phyloP scores from a whole-genome alignment of 2,797 vertebrate genomes.

The Poeciliopsis infans region DNA sequence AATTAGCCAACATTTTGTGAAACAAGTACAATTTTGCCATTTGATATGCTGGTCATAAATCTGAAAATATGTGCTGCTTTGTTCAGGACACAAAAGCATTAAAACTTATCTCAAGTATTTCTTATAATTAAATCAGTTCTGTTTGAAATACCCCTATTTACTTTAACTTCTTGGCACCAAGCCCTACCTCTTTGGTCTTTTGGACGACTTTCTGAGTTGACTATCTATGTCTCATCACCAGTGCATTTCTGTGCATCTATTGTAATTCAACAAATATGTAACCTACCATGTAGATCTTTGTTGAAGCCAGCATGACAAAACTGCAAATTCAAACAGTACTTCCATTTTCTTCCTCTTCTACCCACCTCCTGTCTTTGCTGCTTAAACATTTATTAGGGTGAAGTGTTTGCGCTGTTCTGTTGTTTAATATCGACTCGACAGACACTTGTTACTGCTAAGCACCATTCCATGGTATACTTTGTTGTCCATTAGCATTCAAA shows the following conservation, averaged over 20 bases:
- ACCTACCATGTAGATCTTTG: conserved; percentile 23
- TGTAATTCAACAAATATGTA: conserved; percentile 27
- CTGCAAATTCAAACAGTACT: conserved; percentile 29
- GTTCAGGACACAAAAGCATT: not conserved
- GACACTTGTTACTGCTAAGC: conserved; percentile 51
- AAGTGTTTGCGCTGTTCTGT: conserved; percentile 55
- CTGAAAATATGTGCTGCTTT: not conserved
- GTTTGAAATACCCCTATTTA: not conserved
- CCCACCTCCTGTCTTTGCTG: conserved; percentile 37
- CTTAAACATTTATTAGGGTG: conserved; percentile 61
- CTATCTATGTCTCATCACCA: conserved; percentile 9
- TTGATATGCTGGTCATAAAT: not conserved
- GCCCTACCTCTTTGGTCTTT: not conserved
- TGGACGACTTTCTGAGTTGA: conserved; percentile 7
- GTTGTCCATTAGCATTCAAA: conserved; percentile 74
- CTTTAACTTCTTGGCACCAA: not conserved
- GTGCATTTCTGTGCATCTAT: conserved; percentile 13
- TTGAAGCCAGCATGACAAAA: conserved; percentile 41
- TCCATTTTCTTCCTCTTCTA: conserved; percentile 31
- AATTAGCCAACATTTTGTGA: not conserved
- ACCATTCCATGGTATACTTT: conserved; percentile 48
- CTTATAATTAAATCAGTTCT: not conserved
- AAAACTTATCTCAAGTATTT: not conserved
- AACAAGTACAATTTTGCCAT: not conserved
- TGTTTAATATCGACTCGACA: conserved; percentile 53